phyloP scores from a whole-genome alignment of 2,113 vertebrate species.

The Lepus europaeus region DNA sequence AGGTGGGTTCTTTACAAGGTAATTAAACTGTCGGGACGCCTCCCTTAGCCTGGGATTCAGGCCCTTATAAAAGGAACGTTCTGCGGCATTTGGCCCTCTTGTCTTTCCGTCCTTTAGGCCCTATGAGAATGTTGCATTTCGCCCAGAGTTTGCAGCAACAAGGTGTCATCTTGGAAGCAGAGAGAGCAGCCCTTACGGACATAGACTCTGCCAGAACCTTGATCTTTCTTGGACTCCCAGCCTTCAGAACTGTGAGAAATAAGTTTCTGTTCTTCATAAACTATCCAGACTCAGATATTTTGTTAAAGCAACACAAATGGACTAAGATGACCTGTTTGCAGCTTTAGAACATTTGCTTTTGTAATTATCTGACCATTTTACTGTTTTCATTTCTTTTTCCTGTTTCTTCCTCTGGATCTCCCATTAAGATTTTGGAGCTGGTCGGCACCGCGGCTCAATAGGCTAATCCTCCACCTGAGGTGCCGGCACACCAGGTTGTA shows the following conservation, averaged over 20 bases:
- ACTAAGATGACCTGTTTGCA: neutral
- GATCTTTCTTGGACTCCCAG: neutral
- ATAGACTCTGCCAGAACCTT: neutral
- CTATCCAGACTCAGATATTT: neutral
- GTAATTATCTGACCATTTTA: neutral
- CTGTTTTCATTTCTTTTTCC: neutral
- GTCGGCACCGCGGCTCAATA: too few species aligned
- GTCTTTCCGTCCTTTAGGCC: neutral
- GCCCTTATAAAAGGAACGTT: neutral
- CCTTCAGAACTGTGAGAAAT: neutral
- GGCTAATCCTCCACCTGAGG: too few species aligned
- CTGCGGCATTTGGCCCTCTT: accelerated
- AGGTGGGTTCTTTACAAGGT: neutral
- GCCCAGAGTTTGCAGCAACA: too few species aligned
- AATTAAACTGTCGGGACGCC: neutral
- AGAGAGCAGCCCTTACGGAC: neutral
- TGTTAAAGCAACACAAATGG: neutral
- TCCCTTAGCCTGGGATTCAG: neutral
- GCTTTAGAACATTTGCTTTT: neutral
- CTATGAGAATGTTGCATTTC: too few species aligned
- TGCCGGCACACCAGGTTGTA: too few species aligned
- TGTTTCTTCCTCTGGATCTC: neutral
- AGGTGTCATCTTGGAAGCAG: too few species aligned
- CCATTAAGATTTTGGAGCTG: neutral
- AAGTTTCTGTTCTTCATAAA: neutral